These are phyloP conservation scores for Scyliorhinus canicula DNA, from an alignment of 2,797 vertebrate species.

Conservation along the genomic window DNA sequence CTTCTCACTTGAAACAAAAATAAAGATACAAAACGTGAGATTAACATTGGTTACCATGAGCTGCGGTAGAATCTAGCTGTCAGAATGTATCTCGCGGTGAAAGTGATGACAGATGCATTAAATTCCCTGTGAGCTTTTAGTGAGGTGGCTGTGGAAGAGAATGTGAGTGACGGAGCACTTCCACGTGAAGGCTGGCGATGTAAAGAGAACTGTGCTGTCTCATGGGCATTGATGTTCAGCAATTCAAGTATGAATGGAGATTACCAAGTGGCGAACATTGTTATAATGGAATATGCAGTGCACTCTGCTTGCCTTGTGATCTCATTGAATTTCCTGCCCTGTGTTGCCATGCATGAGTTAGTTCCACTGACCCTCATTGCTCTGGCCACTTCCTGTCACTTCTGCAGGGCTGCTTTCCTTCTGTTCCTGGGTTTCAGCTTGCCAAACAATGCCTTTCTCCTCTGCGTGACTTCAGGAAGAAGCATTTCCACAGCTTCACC, in stretches of 20 bases:
- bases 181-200: neutral
- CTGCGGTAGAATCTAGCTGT: neutral
- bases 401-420: neutral
- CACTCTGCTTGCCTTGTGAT: neutral
- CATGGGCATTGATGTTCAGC: neutral
- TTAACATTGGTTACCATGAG: neutral
- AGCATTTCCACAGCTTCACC: neutral
- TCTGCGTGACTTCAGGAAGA: neutral
- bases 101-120: slow-evolving; percentile 15
- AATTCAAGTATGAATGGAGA: neutral
- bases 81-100: neutral
- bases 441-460: neutral
- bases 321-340: neutral
- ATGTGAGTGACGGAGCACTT: neutral
- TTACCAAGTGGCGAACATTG: neutral
- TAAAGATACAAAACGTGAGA: neutral
- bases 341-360: neutral
- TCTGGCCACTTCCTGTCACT: neutral
- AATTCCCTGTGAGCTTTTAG: neutral
- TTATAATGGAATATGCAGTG: neutral
- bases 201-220: neutral
- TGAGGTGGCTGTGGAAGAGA: neutral
- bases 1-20: neutral
- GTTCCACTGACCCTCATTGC: neutral
- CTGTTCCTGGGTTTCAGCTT: neutral